These are phyloP conservation scores for Eustalomyia histrio DNA, from an alignment of 2,888 invertebrate genomes.

Conservation along the genomic window DNA sequence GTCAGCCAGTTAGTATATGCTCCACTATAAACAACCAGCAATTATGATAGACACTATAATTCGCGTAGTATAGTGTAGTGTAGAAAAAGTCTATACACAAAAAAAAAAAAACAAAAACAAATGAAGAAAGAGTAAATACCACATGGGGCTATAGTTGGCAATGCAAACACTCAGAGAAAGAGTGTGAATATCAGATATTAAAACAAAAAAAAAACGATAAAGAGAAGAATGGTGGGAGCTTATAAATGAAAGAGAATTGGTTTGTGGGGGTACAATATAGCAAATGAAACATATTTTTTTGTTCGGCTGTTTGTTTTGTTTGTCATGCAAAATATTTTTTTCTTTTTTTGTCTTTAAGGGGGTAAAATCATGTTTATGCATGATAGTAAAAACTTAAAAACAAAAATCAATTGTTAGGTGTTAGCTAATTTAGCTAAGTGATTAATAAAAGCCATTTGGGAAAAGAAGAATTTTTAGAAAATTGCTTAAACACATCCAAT, in stretches of 20 bases:
- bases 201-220: not conserved
- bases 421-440: conserved; percentile 12
- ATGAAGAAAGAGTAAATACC: not conserved
- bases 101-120: not conserved
- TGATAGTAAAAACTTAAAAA: not conserved
- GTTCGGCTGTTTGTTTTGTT: conserved; percentile 14
- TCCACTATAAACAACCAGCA: conserved; percentile 1
- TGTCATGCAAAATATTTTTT: conserved; percentile 8
- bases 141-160: not conserved
- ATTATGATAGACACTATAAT: not conserved
- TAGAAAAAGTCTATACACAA: not conserved
- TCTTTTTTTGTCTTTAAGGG: not conserved
- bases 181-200: not conserved
- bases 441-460: not conserved
- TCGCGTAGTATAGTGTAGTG: not conserved
- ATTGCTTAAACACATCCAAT: too few relatives aligned
- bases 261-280: not conserved
- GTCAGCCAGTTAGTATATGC: not conserved
- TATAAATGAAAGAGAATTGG: not conserved
- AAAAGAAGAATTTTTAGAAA: not conserved
- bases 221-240: not conserved
- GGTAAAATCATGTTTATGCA: not conserved
- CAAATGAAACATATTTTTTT: conserved; percentile 1
- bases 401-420: conserved; percentile 15
- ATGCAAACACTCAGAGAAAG: not conserved